Conservation (phyloP, 2,888 invertebrate species). For the Nomada ferruginata region DNA sequence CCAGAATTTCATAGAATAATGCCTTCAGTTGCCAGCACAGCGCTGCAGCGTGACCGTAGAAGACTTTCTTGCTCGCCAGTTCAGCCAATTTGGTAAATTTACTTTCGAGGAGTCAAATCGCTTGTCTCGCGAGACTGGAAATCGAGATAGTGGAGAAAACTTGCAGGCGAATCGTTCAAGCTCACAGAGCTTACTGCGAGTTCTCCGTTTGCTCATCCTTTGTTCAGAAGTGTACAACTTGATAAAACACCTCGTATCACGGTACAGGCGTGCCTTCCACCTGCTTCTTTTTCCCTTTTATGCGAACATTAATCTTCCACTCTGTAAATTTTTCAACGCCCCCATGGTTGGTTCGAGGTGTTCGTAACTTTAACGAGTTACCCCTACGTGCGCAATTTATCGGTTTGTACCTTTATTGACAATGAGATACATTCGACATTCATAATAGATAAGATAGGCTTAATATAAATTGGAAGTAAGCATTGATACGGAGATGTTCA, state of each 20-base stretch:
- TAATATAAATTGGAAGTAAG: constrained; percentile 1
- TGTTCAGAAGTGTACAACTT: constrained; percentile 54
- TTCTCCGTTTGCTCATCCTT: constrained; percentile 44
- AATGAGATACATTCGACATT: neutral
- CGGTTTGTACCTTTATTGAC: neutral
- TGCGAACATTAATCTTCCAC: constrained; percentile 43
- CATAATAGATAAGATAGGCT: neutral
- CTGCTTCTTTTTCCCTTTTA: constrained; percentile 19
- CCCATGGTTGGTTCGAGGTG: neutral
- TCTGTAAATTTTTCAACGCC: constrained; percentile 35
- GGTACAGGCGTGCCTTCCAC: constrained; percentile 19
- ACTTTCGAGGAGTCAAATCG: constrained; percentile 68
- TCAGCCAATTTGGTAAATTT: constrained; percentile 59
- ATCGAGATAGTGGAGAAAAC: constrained; percentile 51
- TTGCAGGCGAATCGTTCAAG: constrained; percentile 51
- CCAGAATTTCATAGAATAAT: neutral
- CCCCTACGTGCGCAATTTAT: neutral
- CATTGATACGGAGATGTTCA: neutral
- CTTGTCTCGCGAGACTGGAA: constrained; percentile 58
- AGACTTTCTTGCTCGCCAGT: constrained; percentile 52
- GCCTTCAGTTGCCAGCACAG: no score
- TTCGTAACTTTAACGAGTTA: constrained; percentile 39
- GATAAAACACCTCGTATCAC: constrained; percentile 52
- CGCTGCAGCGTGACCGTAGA: neutral
- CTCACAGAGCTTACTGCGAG: constrained; percentile 41